Base-by-base conservation (phyloP, 2,888 invertebrate genomes). In the Rhingia rostrata region DNA sequence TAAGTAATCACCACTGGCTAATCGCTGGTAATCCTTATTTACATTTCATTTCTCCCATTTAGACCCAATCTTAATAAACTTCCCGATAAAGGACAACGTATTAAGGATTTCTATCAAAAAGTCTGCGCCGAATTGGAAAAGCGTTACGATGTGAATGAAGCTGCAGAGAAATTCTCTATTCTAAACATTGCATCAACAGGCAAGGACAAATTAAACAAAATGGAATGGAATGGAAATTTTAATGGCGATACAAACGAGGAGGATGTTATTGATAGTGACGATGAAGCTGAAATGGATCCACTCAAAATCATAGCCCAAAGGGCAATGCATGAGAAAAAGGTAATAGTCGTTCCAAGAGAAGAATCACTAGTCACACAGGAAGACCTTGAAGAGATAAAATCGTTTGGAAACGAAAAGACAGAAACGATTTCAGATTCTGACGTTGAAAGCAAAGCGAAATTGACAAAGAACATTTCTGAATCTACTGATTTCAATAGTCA, bases 1-100 rank as follows among this genome's bases (percentile, higher is more conserved):
- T 91, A 87, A 88, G 89, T 87, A 41, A 5, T 49, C 43, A n/a
- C 30, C 22, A n/a, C 9, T 32, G 2, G 4, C 9, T 32, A 4
- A 7, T 2, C 9, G 22, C 22, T 22, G 12, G 10, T 30, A 30
- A 60, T 64, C 54, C 53, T 60, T 30, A 37, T 14, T 9, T 12
- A 0, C 64, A 58, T 39, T 22, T 2, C 22, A 5, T 56, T 14
- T 12, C 3, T 69, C 9, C 6, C 22, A 64, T 61, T 1, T 66
- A 91, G 91, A 83, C 86, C 86, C 0, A 88, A 87, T 64, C 51
- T 88, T 0, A 82, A 87, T 6, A 88, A 86, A 32, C 79, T 91
- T 64, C 91, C 92, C 0, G 91, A 91, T 61, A 91, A 91, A 64
- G 91, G 91, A 0, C 88, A 89, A 67, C 90, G 90, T 3, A 88